Evolutionary conservation across 2,797 vertebrate species (phyloP).

Genomic region (Pangasius macronema): DNA sequence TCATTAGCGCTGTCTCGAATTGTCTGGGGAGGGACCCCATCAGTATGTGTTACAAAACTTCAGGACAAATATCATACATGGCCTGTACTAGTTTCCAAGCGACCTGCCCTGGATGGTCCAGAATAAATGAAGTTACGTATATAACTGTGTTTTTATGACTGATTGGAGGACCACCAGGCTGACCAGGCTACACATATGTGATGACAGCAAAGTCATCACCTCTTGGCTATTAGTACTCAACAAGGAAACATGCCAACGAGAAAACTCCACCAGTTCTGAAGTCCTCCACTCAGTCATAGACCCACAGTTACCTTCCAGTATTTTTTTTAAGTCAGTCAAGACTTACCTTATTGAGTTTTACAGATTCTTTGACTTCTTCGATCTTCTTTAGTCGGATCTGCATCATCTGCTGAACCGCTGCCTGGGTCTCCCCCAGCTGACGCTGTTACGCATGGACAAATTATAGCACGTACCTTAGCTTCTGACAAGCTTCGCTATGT

Average conservation of each 20-base stretch:
- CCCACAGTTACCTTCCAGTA: neutral
- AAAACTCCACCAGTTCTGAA: neutral
- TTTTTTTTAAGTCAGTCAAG: neutral
- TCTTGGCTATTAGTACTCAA: too few relatives aligned
- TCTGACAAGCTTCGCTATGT: neutral
- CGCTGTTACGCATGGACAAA: neutral
- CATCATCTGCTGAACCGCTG: slow-evolving; percentile 16
- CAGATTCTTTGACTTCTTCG: neutral
- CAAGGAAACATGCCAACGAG: neutral
- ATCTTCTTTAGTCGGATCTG: neutral
- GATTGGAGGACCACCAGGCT: too few relatives aligned
- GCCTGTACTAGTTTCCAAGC: neutral
- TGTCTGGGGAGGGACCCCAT: neutral
- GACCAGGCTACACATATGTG: too few relatives aligned
- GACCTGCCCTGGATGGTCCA: neutral
- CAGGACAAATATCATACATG: neutral
- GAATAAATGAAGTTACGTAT: too few relatives aligned
- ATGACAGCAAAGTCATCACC: too few relatives aligned
- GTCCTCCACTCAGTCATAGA: neutral
- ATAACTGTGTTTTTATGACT: neutral
- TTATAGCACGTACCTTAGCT: neutral
- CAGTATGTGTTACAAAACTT: neutral
- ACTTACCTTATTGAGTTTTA: slow-evolving; percentile 5
- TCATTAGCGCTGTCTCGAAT: neutral
- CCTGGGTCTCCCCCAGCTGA: neutral